These are phyloP conservation scores for Tinea pellionella DNA, from an alignment of 2,888 invertebrate species.

Conservation along the genomic window DNA sequence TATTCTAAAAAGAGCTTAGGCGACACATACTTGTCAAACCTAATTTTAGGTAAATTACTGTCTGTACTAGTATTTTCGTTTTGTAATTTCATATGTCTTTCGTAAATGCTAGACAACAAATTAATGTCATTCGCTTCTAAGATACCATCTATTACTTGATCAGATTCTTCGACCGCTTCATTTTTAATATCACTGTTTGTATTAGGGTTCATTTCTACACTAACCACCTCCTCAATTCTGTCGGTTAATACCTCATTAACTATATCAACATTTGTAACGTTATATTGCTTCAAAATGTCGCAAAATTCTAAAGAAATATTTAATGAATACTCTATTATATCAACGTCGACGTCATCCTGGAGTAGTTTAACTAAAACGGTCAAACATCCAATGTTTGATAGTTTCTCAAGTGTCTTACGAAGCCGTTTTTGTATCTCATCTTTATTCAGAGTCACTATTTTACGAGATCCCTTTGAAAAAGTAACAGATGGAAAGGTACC, in stretches of 20 bases:
- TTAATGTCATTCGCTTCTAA: conserved; percentile 72
- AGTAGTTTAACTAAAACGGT: conserved; percentile 75
- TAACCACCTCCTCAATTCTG: conserved; percentile 21
- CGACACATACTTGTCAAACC: conserved; percentile 38
- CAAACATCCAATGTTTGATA: conserved; percentile 77
- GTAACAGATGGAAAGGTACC: conserved; percentile 82
- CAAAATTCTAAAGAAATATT: conserved; percentile 63
- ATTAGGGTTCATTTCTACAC: conserved; percentile 18
- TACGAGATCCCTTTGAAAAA: conserved; percentile 81
- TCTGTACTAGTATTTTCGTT: conserved; percentile 39
- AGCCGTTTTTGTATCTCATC: conserved; percentile 74
- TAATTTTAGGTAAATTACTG: conserved; percentile 32
- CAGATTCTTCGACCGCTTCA: conserved; percentile 28
- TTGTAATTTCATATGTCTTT: conserved; percentile 53
- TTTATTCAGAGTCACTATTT: conserved; percentile 79
- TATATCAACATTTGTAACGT: conserved; percentile 33
- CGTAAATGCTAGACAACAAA: conserved; percentile 72
- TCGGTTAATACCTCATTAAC: conserved; percentile 16
- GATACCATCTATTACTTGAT: conserved; percentile 75
- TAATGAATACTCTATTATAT: conserved; percentile 74
- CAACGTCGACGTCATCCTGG: conserved; percentile 77
- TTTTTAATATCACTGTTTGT: conserved; percentile 18
- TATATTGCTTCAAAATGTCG: conserved; percentile 66
- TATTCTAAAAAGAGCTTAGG: conserved; percentile 72
- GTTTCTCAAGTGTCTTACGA: conserved; percentile 73